Conservation (phyloP, 2,113 vertebrate species). For the Solenodon paradoxus region DNA sequence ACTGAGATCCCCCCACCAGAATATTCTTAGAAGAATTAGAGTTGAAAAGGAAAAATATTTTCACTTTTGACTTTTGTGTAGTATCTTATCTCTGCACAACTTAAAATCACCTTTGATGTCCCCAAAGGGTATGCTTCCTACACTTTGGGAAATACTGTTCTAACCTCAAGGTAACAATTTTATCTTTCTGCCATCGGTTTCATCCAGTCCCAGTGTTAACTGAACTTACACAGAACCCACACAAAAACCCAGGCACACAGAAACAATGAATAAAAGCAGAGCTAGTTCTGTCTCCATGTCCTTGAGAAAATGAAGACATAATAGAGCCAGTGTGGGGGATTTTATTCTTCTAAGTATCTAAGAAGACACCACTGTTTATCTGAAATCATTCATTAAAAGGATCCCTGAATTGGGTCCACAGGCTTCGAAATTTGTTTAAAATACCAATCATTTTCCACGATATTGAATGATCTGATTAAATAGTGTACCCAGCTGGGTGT, state of each 20-base stretch:
- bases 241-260: neutral
- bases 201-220: neutral
- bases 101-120: neutral
- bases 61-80: neutral
- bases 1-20: neutral
- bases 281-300: neutral
- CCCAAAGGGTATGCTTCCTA: neutral
- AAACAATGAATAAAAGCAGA: conserved; percentile 39
- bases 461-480: neutral
- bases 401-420: neutral
- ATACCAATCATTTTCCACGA: neutral
- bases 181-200: neutral
- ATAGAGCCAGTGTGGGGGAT: neutral
- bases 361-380: neutral
- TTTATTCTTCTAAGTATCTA: neutral
- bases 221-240: neutral
- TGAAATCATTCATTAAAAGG: neutral
- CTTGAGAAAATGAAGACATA: accelerated
- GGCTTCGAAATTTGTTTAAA: neutral
- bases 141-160: conserved; percentile 49
- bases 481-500: neutral
- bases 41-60: neutral
- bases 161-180: conserved; percentile 40
- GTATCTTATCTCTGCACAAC: neutral
- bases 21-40: neutral